Conservation (phyloP, 2,888 invertebrate genomes). For the Byasa hedistus region DNA sequence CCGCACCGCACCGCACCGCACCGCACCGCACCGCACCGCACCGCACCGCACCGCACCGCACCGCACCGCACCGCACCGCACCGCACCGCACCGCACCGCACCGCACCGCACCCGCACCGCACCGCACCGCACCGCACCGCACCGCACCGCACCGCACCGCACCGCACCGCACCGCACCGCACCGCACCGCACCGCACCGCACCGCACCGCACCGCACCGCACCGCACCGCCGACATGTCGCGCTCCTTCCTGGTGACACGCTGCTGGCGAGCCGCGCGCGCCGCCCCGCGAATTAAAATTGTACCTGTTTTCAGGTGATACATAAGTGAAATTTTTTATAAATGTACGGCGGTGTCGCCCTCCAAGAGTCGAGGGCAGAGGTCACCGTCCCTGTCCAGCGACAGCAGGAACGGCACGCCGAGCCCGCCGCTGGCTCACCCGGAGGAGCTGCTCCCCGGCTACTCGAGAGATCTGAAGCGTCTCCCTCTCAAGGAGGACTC, state of each 20-base stretch:
- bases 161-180: no score
- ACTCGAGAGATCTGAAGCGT: conserved; percentile 68
- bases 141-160: no score
- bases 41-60: conserved; percentile 39
- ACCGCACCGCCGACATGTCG: conserved; percentile 79
- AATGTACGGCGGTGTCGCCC: conserved; percentile 58
- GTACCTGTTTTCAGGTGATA: no score
- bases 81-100: conserved; percentile 67
- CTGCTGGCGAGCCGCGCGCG: conserved; percentile 84
- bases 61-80: conserved; percentile 58
- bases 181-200: no score
- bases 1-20: no score
- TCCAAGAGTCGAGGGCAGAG: conserved; percentile 67
- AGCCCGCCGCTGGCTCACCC: conserved; percentile 74
- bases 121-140: no score
- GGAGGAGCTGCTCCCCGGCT: conserved; percentile 70
- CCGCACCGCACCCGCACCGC: conserved; percentile 37
- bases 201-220: no score
- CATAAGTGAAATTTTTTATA: no score
- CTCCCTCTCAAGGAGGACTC: conserved; percentile 81
- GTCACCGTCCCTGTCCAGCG: conserved; percentile 66
- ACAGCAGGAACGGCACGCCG: conserved; percentile 79
- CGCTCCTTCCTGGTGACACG: conserved; percentile 91
- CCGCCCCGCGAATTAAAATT: no score
- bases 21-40: no score